Conservation (phyloP, 2,888 invertebrate genomes). For the Vandiemenella viatica region DNA sequence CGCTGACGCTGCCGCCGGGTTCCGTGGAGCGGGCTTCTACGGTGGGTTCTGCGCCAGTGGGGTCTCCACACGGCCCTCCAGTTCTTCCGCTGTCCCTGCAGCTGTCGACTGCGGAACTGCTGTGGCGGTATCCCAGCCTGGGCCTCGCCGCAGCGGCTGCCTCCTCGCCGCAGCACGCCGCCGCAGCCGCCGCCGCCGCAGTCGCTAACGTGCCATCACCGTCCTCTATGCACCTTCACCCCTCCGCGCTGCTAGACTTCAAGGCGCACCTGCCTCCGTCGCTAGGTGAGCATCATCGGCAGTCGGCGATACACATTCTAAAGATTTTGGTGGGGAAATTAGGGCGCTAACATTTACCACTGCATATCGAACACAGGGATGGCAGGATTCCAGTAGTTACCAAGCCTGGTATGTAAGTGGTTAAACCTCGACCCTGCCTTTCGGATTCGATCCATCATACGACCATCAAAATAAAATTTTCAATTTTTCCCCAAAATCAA, state of each 20-base stretch:
- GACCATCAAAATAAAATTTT: no score
- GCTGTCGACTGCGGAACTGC: slow-evolving; percentile 62
- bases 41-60: no score
- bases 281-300: slow-evolving; percentile 32
- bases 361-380: no score
- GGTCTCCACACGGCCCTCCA: no score
- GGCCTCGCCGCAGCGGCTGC: slow-evolving; percentile 30
- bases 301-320: neutral
- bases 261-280: slow-evolving; percentile 74
- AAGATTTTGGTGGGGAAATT: no score
- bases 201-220: slow-evolving; percentile 6
- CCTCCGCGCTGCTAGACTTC: slow-evolving; percentile 49
- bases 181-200: slow-evolving; percentile 38
- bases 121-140: slow-evolving; percentile 74
- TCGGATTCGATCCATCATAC: no score
- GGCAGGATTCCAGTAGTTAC: no score
- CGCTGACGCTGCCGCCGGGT: slow-evolving; percentile 45
- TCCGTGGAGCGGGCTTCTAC: slow-evolving; percentile 62
- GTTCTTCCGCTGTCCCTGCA: slow-evolving; percentile 60
- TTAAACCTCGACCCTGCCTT: no score
- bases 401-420: no score
- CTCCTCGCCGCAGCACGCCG: slow-evolving; percentile 31
- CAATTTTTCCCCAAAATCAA: no score
- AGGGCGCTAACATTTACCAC: no score
- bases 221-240: slow-evolving; percentile 21